Conservation (phyloP, 2,888 invertebrate genomes). For the Agrotis exclamationis region DNA sequence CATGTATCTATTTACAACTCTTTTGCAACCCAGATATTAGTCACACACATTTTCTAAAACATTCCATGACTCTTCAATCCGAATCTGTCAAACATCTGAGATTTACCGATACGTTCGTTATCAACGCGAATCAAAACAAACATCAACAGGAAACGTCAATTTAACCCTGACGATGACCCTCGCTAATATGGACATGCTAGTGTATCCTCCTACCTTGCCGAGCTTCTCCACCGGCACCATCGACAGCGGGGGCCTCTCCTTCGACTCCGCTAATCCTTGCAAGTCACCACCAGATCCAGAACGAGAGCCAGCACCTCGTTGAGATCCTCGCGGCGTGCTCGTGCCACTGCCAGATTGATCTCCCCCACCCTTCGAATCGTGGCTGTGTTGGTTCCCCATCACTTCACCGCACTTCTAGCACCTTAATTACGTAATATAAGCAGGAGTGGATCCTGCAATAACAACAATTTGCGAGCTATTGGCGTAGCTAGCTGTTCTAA, state of each 20-base stretch:
- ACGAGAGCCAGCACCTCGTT: conserved; percentile 88
- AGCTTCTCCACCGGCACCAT: conserved; percentile 95
- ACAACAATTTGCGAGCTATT: conserved; percentile 45
- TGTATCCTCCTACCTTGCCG: conserved; percentile 92
- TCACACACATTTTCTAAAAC: conserved; percentile 50
- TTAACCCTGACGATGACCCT: conserved; percentile 69
- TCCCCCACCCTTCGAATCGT: conserved; percentile 74
- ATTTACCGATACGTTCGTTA: conserved; percentile 60
- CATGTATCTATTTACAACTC: conserved; percentile 25
- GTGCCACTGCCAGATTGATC: conserved; percentile 81
- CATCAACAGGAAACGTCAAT: conserved; percentile 68
- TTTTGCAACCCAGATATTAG: conserved; percentile 15
- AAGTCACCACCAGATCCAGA: conserved; percentile 93
- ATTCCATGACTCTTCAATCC: conserved; percentile 49
- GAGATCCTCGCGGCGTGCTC: conserved; percentile 85
- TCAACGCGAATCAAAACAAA: conserved; percentile 67
- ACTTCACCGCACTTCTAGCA: conserved; percentile 44
- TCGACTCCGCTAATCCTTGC: conserved; percentile 91
- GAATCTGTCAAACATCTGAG: conserved; percentile 60
- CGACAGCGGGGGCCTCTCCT: conserved; percentile 87
- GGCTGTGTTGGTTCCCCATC: conserved; percentile 87
- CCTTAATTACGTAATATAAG: conserved; percentile 58
- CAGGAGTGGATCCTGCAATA: conserved; percentile 39
- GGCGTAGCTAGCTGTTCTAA: conserved; percentile 31
- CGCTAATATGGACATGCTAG: conserved; percentile 40